Percentiles rank a stretch among this genome's conserved stretches.
Evolutionary conservation across 2,797 vertebrate genomes (phyloP).

Genomic region (Sebastes matsubarae): DNA sequence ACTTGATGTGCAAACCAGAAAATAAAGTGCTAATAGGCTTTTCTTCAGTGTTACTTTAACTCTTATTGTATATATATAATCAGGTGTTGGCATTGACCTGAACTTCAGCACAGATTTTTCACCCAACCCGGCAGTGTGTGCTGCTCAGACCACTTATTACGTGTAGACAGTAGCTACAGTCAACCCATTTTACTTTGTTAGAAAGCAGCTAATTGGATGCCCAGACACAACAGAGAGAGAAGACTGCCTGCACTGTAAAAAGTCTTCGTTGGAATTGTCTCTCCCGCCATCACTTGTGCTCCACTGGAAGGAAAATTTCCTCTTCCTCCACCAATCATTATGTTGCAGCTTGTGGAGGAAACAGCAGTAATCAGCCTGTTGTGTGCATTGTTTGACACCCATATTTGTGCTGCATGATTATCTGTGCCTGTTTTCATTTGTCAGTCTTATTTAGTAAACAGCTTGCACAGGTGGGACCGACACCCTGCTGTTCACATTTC

Average conservation of each 20-base stretch:
- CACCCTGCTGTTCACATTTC: background rate
- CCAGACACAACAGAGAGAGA: background rate
- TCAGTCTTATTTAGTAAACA: conserved; percentile 12
- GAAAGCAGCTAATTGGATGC: background rate
- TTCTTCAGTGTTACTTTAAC: background rate
- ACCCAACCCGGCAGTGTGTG: background rate
- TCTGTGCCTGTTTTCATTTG: conserved; percentile 1
- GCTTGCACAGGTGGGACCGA: conserved; percentile 6
- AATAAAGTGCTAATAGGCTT: background rate
- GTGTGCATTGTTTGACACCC: background rate
- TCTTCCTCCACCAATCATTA: conserved; percentile 6
- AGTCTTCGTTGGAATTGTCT: background rate
- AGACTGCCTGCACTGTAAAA: background rate
- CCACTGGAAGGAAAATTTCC: background rate
- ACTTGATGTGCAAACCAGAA: background rate
- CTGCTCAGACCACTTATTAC: background rate
- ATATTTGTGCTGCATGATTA: conserved; percentile 18
- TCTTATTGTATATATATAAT: background rate
- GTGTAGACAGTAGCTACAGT: background rate
- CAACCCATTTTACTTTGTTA: background rate
- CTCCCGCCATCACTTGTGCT: background rate
- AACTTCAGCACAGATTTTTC: background rate
- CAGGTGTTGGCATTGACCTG: background rate
- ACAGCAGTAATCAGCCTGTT: conserved; percentile 18
- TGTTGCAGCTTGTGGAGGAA: conserved; percentile 1